Evolutionary conservation across 2,888 invertebrate genomes (phyloP).

Genomic region (Nomada hirtipes): DNA sequence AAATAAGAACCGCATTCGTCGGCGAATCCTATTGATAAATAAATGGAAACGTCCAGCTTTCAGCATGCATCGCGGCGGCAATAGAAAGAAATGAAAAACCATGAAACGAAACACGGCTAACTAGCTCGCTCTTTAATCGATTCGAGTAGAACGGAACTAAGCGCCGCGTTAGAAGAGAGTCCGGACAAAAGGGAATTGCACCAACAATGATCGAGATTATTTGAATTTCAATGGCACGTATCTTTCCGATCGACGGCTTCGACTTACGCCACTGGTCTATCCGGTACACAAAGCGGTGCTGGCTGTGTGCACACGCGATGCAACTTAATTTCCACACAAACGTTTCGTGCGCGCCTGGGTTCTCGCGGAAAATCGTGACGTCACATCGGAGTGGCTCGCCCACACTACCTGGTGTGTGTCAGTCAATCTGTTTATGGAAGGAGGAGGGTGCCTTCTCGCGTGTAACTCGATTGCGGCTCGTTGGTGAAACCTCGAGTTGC

Average conservation of each 20-base stretch:
- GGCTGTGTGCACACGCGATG: constrained; percentile 27
- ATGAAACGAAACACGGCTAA: background rate
- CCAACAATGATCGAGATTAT: constrained; percentile 33
- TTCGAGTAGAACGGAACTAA: constrained; percentile 1
- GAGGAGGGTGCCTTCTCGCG: constrained; percentile 56
- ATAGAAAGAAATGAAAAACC: background rate
- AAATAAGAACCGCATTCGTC: too few species aligned
- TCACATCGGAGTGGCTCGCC: constrained; percentile 32
- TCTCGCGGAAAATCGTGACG: constrained; percentile 45
- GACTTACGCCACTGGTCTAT: constrained; percentile 26
- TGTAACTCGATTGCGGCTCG: constrained; percentile 51
- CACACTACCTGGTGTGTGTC: constrained; percentile 34
- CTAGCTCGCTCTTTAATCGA: background rate
- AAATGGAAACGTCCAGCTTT: too few species aligned
- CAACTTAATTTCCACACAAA: constrained; percentile 13
- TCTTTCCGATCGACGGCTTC: constrained; percentile 36
- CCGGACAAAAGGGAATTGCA: constrained; percentile 19
- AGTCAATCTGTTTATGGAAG: constrained; percentile 73
- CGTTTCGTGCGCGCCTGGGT: constrained; percentile 17
- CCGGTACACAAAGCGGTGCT: constrained; percentile 28
- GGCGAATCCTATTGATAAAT: too few species aligned
- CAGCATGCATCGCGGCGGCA: too few species aligned
- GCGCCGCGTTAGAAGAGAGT: background rate
- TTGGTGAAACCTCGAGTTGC: constrained; percentile 10
- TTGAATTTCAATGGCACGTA: constrained; percentile 38